phyloP scores from a whole-genome alignment of 2,797 vertebrate species.

The Dipus sagitta region DNA sequence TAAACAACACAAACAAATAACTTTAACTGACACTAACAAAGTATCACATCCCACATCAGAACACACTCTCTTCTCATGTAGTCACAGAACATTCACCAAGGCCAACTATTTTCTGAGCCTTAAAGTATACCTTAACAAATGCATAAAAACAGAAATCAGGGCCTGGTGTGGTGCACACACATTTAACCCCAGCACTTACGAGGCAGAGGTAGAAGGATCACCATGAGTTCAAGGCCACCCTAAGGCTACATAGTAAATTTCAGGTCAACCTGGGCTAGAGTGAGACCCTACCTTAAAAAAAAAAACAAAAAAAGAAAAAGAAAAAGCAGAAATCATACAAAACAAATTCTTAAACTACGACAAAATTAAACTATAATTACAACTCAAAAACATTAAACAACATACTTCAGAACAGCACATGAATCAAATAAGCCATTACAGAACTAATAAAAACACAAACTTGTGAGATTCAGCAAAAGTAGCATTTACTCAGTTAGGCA shows the following conservation, averaged over 20 bases:
- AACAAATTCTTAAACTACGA: not conserved
- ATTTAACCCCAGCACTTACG: too few species aligned
- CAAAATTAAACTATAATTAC: slow-evolving; percentile 48
- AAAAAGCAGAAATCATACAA: not conserved
- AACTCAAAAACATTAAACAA: slow-evolving; percentile 49
- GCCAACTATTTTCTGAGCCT: not conserved
- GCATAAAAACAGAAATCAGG: slow-evolving; percentile 23
- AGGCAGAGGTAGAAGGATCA: too few species aligned
- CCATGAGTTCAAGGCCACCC: too few species aligned
- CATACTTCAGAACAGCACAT: not conserved
- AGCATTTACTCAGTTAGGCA: not conserved
- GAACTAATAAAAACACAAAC: slow-evolving; percentile 13
- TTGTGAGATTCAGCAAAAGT: slow-evolving; percentile 7
- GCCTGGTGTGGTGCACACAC: not conserved
- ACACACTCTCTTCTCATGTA: not conserved
- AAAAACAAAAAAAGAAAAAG: not conserved
- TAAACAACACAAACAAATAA: slow-evolving; percentile 27
- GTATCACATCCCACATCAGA: not conserved
- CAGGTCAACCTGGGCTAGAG: too few species aligned
- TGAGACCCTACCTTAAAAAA: too few species aligned
- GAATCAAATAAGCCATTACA: slow-evolving; percentile 10
- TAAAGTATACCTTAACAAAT: slow-evolving; percentile 52
- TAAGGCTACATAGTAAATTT: too few species aligned
- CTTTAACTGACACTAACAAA: not conserved
- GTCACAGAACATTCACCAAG: not conserved